These are phyloP conservation scores for Cygnus olor DNA, from an alignment of 2,797 vertebrate species.

Conservation along the genomic window DNA sequence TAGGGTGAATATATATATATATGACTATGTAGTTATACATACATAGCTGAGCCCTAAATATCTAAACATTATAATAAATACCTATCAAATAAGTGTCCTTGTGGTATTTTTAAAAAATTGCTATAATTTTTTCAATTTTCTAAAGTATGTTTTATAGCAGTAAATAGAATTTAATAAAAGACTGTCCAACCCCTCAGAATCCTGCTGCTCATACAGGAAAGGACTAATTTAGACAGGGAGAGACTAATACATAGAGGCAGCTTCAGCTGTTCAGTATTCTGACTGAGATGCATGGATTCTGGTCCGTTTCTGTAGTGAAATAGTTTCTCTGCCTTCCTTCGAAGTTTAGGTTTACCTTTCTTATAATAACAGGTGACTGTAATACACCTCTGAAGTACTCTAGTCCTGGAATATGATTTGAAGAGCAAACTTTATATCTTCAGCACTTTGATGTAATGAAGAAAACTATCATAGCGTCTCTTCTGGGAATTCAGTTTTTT, in stretches of 20 bases:
- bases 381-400: neutral
- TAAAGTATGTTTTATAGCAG: neutral
- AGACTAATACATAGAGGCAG: neutral
- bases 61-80: neutral
- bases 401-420: neutral
- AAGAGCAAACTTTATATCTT: slow-evolving; percentile 1
- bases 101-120: neutral
- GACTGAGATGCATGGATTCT: neutral
- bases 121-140: neutral
- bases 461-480: neutral
- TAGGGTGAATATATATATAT: neutral
- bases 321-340: neutral
- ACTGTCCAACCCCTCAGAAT: neutral
- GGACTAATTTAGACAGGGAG: neutral
- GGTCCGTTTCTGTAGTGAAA: neutral
- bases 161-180: neutral
- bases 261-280: neutral
- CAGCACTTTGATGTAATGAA: slow-evolving; percentile 11
- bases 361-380: neutral
- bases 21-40: neutral
- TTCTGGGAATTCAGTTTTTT: slow-evolving; percentile 46
- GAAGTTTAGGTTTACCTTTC: neutral
- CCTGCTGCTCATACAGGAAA: neutral
- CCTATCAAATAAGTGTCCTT: neutral
- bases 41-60: neutral